A percentile compares a stretch with the other conserved stretches of the same genome.
Evolutionary conservation across 2,888 invertebrate genomes (phyloP).

Genomic region (Stenodera caucasica): DNA sequence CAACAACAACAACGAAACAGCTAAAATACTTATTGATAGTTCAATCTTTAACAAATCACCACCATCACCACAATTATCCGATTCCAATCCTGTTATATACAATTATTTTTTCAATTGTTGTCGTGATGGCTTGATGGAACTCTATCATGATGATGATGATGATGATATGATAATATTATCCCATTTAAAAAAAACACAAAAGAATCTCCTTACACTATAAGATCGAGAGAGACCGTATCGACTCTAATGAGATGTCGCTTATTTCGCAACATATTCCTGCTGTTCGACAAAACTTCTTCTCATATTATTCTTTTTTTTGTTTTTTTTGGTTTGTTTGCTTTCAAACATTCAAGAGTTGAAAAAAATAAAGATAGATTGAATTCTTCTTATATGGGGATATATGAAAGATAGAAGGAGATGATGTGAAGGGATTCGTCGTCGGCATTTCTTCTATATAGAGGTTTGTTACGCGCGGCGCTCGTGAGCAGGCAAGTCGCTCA

Average conservation of each 20-base stretch:
- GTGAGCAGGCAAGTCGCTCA: constrained; percentile 52
- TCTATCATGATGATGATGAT: too few species aligned
- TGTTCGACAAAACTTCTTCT: constrained; percentile 1
- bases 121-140: constrained; percentile 6
- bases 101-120: too few species aligned
- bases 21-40: constrained; percentile 2
- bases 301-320: background rate
- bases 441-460: constrained; percentile 41
- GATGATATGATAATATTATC: constrained; percentile 7
- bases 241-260: constrained; percentile 28
- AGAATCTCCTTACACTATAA: constrained; percentile 2
- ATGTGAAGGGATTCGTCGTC: constrained; percentile 23
- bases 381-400: background rate
- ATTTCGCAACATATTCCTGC: constrained; percentile 24
- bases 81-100: background rate
- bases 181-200: constrained; percentile 8
- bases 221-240: background rate
- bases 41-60: constrained; percentile 8
- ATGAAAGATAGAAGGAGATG: background rate
- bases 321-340: background rate
- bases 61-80: background rate
- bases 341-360: background rate
- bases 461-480: constrained; percentile 51
- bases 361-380: background rate
- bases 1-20: too few species aligned